A percentile compares a stretch with the other conserved stretches of the same genome.
These are phyloP conservation scores for Drosophila elegans DNA, from an alignment of 1,140 invertebrate species.

Conservation along the genomic window DNA sequence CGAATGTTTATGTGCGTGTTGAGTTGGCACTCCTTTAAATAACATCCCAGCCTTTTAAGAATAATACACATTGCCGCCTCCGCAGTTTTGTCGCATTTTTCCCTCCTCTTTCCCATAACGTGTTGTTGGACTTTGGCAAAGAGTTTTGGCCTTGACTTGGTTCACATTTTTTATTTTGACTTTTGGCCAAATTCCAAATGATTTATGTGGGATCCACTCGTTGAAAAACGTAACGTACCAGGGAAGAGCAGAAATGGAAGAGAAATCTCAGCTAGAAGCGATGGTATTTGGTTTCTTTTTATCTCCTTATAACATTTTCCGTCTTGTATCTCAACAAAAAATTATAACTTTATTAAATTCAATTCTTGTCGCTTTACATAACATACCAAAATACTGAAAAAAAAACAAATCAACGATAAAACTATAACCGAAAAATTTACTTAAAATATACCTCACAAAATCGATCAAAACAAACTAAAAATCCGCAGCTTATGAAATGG, in stretches of 20 bases:
- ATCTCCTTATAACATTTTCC: not conserved
- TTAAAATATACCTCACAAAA: slow-evolving; percentile 27
- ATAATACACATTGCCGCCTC: slow-evolving; percentile 6
- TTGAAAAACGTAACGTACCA: not conserved
- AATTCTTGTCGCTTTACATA: slow-evolving; percentile 15
- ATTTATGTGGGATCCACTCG: slow-evolving; percentile 51
- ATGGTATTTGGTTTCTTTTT: not conserved
- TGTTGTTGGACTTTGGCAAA: slow-evolving; percentile 40
- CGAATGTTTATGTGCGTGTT: slow-evolving; percentile 1
- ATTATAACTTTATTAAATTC: slow-evolving; percentile 16
- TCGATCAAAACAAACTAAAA: slow-evolving; percentile 37
- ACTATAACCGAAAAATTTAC: slow-evolving; percentile 7
- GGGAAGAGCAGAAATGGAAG: not conserved
- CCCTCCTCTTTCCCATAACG: not conserved
- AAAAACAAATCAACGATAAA: slow-evolving; percentile 1
- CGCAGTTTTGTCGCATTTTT: slow-evolving; percentile 35
- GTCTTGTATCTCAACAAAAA: not conserved
- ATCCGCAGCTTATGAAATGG: slow-evolving; percentile 93
- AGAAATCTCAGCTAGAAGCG: slow-evolving; percentile 5
- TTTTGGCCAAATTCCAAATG: slow-evolving; percentile 62
- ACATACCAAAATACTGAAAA: slow-evolving; percentile 10
- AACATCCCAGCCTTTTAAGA: not conserved
- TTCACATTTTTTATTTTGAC: slow-evolving; percentile 13
- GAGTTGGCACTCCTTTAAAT: not conserved
- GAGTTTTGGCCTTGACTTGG: slow-evolving; percentile 41